Percentiles rank a stretch among this genome's conserved stretches.
Evolutionary conservation across 1,140 invertebrate genomes (phyloP).

Genomic region (Sminthurinus signatus): DNA sequence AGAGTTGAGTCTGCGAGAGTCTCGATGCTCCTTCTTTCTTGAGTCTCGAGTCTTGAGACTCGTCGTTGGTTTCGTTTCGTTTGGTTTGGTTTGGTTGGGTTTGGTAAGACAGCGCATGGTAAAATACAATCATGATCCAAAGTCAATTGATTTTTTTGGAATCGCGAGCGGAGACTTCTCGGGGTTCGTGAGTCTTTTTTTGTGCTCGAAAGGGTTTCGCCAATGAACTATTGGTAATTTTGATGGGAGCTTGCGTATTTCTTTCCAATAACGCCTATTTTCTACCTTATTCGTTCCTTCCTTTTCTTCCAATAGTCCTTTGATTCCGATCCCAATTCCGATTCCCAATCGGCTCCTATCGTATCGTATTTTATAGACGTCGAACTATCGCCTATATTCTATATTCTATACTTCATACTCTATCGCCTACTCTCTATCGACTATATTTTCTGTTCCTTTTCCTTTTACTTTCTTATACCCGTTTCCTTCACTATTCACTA

Average conservation of each 20-base stretch:
- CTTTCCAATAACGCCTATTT: constrained; percentile 37
- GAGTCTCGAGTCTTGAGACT: no score
- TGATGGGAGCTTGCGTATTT: constrained; percentile 40
- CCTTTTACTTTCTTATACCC: not conserved
- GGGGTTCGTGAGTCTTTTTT: constrained; percentile 40
- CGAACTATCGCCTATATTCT: constrained; percentile 20
- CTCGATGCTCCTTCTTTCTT: constrained; percentile 13
- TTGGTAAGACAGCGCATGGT: constrained; percentile 35
- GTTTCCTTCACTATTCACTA: constrained; percentile 6
- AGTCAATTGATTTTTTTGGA: constrained; percentile 41
- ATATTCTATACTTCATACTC: no score
- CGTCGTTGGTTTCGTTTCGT: no score
- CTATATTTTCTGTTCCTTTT: constrained; percentile 2
- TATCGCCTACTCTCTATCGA: not conserved
- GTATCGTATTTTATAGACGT: no score
- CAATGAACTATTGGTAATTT: constrained; percentile 40
- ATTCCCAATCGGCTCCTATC: not conserved
- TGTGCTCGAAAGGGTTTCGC: constrained; percentile 41
- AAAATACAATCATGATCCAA: constrained; percentile 42
- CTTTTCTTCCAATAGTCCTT: not conserved
- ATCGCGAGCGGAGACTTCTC: constrained; percentile 21
- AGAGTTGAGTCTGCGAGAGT: constrained; percentile 20
- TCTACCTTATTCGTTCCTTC: no score
- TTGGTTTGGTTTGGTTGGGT: no score
- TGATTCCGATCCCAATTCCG: not conserved